Evolutionary conservation across 2,797 vertebrate genomes (phyloP), one percentile per base, ranked within the genome.

Genomic region (Chelon auratus): DNA sequence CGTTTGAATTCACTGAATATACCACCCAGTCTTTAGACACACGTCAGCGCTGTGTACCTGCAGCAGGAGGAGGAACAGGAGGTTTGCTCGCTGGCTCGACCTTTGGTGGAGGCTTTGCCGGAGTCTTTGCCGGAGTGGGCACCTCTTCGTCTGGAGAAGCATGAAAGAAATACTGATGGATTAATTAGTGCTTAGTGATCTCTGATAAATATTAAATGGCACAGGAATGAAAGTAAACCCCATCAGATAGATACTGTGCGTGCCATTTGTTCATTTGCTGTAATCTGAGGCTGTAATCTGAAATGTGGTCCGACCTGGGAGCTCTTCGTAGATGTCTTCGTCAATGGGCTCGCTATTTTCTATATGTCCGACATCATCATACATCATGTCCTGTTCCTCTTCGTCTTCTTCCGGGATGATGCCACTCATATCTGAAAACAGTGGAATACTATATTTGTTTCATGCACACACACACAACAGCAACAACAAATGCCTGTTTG

Each of bases 251-350:
- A 57, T 20, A 24, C 30, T 33, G 30, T 7, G 30, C 18, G 9
- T 10, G 5, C 1, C 12, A n/a, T 47, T 57, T 61, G 22, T 12
- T 58, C 9, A 43, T 24, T 24, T 33, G 50, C 18, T 47, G 33
- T 12, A 17, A 8, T 6, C 30, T 5, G 30, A 3, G 30, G 30
- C 30, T 33, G 62, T 42, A n/a, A 56, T 18, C 22, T 36, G 65
- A 62, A n/a, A 36, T 5, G 4, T 18, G 15, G 33, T 53, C 62
- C 64, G 90, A 99, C 98, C 97, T 95, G 97, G 97, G 72, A 99
- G 95, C 79, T 94, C 96, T 93, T 99, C 98, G 70, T 99, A 99
- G 90, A 99, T 98, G 71, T 97, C 96, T 0, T 97, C 96, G 36
- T 95, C 95, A 4, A 80, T 86, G 0, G 73, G 84, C 26, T 18